Evolutionary conservation across 2,888 invertebrate species (phyloP).

Genomic region (Dynastes tityus): DNA sequence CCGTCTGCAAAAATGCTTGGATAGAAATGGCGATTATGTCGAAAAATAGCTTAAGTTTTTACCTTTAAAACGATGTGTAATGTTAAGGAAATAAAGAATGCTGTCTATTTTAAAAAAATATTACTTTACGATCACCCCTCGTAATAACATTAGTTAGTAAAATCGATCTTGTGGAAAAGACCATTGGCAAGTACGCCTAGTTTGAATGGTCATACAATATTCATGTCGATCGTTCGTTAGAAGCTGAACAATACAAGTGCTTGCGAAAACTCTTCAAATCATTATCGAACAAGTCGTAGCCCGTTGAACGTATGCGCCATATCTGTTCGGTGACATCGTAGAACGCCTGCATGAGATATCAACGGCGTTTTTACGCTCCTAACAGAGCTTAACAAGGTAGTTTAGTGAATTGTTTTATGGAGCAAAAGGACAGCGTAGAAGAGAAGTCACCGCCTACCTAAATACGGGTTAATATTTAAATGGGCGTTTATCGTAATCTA

Average conservation of each 20-base stretch:
- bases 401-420: slow-evolving; percentile 11
- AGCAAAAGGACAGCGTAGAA: background rate
- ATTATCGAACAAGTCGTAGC: background rate
- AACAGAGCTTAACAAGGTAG: background rate
- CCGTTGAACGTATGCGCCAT: background rate
- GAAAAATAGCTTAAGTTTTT: no score
- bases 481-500: slow-evolving; percentile 40
- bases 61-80: no score
- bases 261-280: background rate
- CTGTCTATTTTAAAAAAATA: no score
- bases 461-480: slow-evolving; percentile 41
- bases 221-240: background rate
- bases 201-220: slow-evolving; percentile 12
- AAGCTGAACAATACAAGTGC: background rate
- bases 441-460: slow-evolving; percentile 9
- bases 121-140: no score
- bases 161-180: no score
- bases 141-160: no score
- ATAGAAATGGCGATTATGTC: no score
- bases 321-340: background rate
- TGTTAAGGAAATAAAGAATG: no score
- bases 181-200: no score
- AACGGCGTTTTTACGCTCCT: background rate
- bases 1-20: no score
- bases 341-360: background rate